Evolutionary conservation across 2,113 vertebrate species (phyloP).

Genomic region (Lepisosteus oculatus): DNA sequence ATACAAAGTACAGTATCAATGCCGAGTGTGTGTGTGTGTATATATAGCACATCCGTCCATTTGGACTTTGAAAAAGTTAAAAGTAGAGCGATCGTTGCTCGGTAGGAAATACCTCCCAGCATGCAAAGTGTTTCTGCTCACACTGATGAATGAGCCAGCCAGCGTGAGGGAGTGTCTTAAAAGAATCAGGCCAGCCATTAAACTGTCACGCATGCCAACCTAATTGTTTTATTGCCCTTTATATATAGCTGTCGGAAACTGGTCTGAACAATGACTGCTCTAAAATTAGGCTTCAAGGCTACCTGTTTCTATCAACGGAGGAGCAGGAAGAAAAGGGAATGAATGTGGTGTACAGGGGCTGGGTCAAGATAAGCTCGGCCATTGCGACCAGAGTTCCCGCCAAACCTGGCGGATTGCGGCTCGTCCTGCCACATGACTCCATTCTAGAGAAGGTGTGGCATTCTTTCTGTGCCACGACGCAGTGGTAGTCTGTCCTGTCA

Average conservation of each 20-base stretch:
- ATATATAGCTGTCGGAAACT: slow-evolving; percentile 29
- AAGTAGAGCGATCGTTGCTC: background rate
- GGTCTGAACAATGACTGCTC: slow-evolving; percentile 39
- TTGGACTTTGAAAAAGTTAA: too few relatives aligned
- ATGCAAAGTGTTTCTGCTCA: too few relatives aligned
- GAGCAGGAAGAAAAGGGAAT: slow-evolving; percentile 12
- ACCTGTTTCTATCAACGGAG: slow-evolving; percentile 27
- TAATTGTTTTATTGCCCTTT: slow-evolving; percentile 38
- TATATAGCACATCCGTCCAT: too few relatives aligned
- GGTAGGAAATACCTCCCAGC: too few relatives aligned
- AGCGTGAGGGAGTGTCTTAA: too few relatives aligned
- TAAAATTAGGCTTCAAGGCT: slow-evolving; percentile 52
- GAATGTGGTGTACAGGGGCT: background rate
- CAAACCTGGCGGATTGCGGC: background rate
- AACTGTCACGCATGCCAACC: slow-evolving; percentile 31
- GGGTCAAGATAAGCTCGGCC: background rate
- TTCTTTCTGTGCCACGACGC: background rate
- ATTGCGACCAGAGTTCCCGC: background rate
- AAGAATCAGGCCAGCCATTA: slow-evolving; percentile 15
- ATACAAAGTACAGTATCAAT: too few relatives aligned
- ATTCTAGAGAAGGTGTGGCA: background rate
- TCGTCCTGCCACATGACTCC: background rate
- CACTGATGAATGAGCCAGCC: too few relatives aligned
- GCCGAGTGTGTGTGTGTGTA: too few relatives aligned
- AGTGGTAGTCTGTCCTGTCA: background rate